Percentiles rank a stretch among this genome's conserved stretches.
phyloP scores from a whole-genome alignment of 2,888 invertebrate species.

The Heteromurus nitidus region DNA sequence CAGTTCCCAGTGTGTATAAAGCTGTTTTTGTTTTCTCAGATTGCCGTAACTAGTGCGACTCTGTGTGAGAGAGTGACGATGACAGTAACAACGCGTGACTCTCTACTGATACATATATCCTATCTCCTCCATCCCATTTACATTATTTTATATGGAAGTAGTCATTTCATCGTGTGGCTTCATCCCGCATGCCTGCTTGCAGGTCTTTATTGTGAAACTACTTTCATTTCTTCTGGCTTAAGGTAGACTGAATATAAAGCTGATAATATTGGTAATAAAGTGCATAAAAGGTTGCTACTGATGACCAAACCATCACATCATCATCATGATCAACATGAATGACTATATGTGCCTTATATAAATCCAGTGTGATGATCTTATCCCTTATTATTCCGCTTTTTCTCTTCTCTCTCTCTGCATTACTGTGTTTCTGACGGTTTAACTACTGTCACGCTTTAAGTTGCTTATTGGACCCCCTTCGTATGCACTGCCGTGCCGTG shows the following conservation, averaged over 20 bases:
- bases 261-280: slow-evolving; percentile 49
- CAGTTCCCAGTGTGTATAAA: neutral
- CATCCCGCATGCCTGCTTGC: too few relatives aligned
- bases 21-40: neutral
- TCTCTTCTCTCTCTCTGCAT: slow-evolving; percentile 24
- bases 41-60: neutral
- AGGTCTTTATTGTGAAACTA: neutral
- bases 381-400: slow-evolving; percentile 46
- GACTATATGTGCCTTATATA: too few relatives aligned
- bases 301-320: slow-evolving; percentile 51
- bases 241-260: neutral
- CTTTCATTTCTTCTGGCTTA: neutral
- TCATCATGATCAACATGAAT: slow-evolving; percentile 19
- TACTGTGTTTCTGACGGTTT: slow-evolving; percentile 57
- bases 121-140: too few relatives aligned
- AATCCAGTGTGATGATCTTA: slow-evolving; percentile 45
- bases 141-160: too few relatives aligned
- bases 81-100: slow-evolving; percentile 30
- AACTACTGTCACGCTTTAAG: slow-evolving; percentile 60
- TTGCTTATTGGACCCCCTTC: slow-evolving; percentile 58
- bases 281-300: slow-evolving; percentile 43
- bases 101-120: too few relatives aligned
- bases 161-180: too few relatives aligned
- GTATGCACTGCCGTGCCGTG: slow-evolving; percentile 19
- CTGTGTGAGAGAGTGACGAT: slow-evolving; percentile 37